These are phyloP conservation scores for Cheilosia urbana DNA, from an alignment of 2,888 invertebrate species.

Conservation along the genomic window DNA sequence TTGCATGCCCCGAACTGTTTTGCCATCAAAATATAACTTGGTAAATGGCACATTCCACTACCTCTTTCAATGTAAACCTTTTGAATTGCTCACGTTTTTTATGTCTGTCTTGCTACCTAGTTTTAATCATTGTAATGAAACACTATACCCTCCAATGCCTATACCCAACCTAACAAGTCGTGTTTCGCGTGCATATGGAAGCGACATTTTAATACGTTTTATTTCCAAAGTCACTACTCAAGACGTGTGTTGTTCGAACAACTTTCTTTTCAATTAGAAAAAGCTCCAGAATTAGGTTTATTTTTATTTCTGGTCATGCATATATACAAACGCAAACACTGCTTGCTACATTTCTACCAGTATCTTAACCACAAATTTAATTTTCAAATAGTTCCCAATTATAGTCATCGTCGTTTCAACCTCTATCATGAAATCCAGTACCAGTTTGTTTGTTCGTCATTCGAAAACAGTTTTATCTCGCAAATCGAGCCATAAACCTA, in stretches of 20 bases:
- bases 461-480: constrained; percentile 71
- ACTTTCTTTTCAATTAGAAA: constrained; percentile 64
- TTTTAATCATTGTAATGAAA: constrained; percentile 31
- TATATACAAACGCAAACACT: constrained; percentile 13
- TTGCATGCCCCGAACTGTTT: neutral
- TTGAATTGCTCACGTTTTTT: constrained; percentile 38
- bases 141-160: neutral
- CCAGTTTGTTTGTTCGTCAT: constrained; percentile 72
- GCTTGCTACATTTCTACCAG: neutral
- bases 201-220: constrained; percentile 7
- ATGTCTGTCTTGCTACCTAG: constrained; percentile 19
- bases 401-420: constrained; percentile 65
- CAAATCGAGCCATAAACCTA: constrained; percentile 46
- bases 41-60: constrained; percentile 32
- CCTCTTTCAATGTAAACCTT: constrained; percentile 26
- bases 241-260: constrained; percentile 32
- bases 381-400: constrained; percentile 64
- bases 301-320: constrained; percentile 13
- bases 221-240: constrained; percentile 36
- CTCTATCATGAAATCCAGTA: constrained; percentile 58
- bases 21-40: constrained; percentile 2
- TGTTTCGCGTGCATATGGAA: constrained; percentile 16
- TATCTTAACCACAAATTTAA: constrained; percentile 22
- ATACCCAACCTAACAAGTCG: constrained; percentile 25
- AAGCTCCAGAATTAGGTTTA: constrained; percentile 34